A percentile compares a stretch with the other conserved stretches of the same genome.
Conservation (phyloP, 2,113 vertebrate species). For the Ptilonorhynchus violaceus region DNA sequence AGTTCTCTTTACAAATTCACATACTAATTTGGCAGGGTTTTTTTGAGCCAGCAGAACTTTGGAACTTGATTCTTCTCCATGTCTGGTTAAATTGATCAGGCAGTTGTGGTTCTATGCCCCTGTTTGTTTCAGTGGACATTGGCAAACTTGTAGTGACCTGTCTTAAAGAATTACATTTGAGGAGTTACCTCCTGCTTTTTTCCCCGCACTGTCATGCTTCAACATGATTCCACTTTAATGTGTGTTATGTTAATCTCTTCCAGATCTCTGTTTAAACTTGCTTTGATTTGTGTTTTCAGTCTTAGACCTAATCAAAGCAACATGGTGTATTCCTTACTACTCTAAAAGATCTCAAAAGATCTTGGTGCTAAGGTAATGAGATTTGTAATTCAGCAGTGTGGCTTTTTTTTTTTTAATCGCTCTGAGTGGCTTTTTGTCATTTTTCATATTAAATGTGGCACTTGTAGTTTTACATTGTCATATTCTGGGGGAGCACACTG, state of each 20-base stretch:
- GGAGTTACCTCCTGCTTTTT: conserved; percentile 8
- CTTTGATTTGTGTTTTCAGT: conserved; percentile 27
- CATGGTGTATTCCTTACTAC: background rate
- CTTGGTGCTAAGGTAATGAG: background rate
- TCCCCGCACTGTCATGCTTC: background rate
- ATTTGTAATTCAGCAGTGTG: background rate
- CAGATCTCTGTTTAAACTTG: conserved; percentile 33
- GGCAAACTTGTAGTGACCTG: background rate
- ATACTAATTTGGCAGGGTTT: background rate
- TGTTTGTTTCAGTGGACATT: background rate
- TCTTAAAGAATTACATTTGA: background rate
- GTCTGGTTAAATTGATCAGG: background rate
- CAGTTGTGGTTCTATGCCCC: background rate
- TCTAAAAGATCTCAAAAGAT: background rate
- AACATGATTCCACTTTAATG: background rate
- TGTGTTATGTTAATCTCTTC: conserved; percentile 8
- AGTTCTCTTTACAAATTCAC: background rate
- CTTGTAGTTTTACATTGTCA: background rate
- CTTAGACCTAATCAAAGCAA: conserved; percentile 13
- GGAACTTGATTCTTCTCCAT: background rate
- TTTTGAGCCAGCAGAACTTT: background rate
- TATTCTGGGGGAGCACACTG: background rate
- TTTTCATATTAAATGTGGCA: background rate
- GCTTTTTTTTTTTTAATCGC: background rate
- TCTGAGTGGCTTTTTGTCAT: background rate